Conservation (phyloP, 2,888 invertebrate species). For the Clivina fossor region DNA sequence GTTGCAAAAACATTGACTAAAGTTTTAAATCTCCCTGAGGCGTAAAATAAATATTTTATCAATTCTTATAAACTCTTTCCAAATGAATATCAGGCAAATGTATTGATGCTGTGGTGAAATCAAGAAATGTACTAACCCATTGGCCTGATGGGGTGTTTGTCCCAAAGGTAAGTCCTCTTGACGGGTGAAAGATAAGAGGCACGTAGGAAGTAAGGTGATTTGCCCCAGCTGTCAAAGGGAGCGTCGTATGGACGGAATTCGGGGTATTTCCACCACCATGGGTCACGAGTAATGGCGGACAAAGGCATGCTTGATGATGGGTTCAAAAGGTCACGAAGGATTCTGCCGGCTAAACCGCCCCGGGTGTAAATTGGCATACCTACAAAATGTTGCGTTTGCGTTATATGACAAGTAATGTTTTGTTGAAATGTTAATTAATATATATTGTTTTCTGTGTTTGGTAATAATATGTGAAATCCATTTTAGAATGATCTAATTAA, state of each 20-base stretch:
- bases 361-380: constrained; percentile 73
- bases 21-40: too few species aligned
- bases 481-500: too few species aligned
- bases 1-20: too few species aligned
- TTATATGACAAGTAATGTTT: too few species aligned
- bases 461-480: too few species aligned
- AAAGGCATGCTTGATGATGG: constrained; percentile 77
- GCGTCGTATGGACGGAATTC: constrained; percentile 74
- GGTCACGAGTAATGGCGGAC: constrained; percentile 81
- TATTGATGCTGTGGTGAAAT: too few species aligned
- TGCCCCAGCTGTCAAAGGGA: constrained; percentile 65
- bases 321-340: constrained; percentile 69
- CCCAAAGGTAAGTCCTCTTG: constrained; percentile 89
- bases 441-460: too few species aligned
- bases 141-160: constrained; percentile 86
- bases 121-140: constrained; percentile 72
- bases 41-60: too few species aligned
- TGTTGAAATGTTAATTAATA: too few species aligned
- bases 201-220: constrained; percentile 76
- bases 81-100: too few species aligned
- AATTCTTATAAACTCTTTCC: too few species aligned
- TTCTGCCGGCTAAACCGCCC: constrained; percentile 59
- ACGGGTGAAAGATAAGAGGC: constrained; percentile 89
- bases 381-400: too few species aligned
- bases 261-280: constrained; percentile 87